A percentile compares a stretch with the other conserved stretches of the same genome.
Conservation (phyloP, 2,113 vertebrate species). For the Arvicanthis niloticus region DNA sequence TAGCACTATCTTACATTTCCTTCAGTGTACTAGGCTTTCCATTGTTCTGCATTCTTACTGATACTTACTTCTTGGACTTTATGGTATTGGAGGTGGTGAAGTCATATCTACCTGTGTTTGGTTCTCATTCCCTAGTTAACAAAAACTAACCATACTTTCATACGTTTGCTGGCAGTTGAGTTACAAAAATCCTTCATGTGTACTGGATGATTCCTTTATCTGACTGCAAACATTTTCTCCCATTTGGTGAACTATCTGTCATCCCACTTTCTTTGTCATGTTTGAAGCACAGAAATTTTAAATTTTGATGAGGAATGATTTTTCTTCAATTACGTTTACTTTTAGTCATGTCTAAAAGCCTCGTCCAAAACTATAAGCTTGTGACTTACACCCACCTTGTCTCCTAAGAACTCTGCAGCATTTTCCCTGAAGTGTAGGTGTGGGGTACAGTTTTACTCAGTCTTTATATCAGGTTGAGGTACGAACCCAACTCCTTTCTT, state of each 20-base stretch:
- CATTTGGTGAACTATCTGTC: neutral
- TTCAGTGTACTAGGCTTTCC: neutral
- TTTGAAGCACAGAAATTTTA: neutral
- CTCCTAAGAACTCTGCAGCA: neutral
- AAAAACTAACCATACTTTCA: constrained; percentile 7
- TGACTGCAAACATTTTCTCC: constrained; percentile 17
- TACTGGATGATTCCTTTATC: neutral
- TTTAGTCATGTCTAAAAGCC: constrained; percentile 30
- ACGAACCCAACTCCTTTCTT: neutral
- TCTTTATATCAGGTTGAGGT: neutral
- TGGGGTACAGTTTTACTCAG: neutral
- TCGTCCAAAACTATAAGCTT: neutral
- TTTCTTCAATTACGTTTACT: neutral
- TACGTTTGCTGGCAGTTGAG: neutral
- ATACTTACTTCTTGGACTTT: neutral
- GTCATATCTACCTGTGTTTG: neutral
- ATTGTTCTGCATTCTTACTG: neutral
- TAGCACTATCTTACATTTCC: neutral
- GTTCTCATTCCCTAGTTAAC: neutral
- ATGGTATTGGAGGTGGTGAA: neutral
- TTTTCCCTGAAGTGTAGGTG: neutral
- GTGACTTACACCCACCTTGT: neutral
- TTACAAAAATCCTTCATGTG: neutral
- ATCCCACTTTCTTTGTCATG: neutral
- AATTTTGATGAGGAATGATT: neutral